Evolutionary conservation across 2,888 invertebrate genomes (phyloP), one percentile per base, ranked within the genome.

Genomic region (Lithophane leautieri): DNA sequence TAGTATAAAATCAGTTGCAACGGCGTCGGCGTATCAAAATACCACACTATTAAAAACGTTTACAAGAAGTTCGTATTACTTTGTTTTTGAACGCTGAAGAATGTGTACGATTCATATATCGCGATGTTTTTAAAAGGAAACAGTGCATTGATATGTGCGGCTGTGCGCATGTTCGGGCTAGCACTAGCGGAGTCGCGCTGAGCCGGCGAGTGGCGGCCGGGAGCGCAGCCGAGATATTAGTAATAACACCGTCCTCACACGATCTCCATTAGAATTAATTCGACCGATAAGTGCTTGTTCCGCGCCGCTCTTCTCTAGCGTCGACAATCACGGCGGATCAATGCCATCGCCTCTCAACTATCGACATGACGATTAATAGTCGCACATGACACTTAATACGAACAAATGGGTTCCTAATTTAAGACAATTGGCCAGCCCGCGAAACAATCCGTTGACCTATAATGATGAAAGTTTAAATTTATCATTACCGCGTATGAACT

Each of bases 341-440:
- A 88, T 88, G 81, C 76, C 78, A 82, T 70, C 83, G 75, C 68
- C 78, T 70, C 84, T 83, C 83, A 84, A 84, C 86, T 87, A 88
- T 89, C 88, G 87, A 90, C 83, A 87, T 89, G 87, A 92, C 91
- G 91, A 93, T 93, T 93, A 92, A 90, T 90, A 90, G 89, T 85
- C 89, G 84, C 87, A 89, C 86, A 88, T 88, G 91, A 89, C 91
- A 91, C 88, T 89, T 93, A 92, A 93, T 92, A 90, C 90, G 90
- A 89, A 95, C 92, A 93, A 94, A 95, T 94, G 93, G 91, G 89
- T 90, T 93, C 92, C 92, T 95, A 93, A 95, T 95, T 94, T 92
- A 92, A 91, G 89, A 88, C 94, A 95, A 95, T 94, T 95, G 94
- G 91, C 82, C 82, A 86, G 85, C 85, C 87, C 88, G 91, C 91